Evolutionary conservation across 2,888 invertebrate species (phyloP), one percentile per base, ranked within the genome.

Genomic region (Apomyelois bistriatella): DNA sequence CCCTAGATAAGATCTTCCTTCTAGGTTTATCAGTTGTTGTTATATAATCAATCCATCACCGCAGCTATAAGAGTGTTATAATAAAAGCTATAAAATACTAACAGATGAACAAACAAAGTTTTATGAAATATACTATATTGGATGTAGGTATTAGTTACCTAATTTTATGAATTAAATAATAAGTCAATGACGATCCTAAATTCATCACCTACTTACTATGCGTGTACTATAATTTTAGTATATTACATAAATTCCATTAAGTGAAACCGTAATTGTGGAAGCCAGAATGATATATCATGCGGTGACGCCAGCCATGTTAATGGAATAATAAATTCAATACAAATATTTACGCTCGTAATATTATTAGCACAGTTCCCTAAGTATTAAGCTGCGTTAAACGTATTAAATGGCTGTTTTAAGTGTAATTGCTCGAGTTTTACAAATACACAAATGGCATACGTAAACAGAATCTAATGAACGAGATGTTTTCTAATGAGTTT

Each of bases 311-410:
- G 52, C 58, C 53, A 55, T 55, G 58, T 56, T 63, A 61, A 64
- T 63, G 59, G 64, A 62, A 64, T 66, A 63, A 65, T 66, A 62
- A 66, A 67, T 63, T 59, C 58, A 59, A 57, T 57, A 62, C 58
- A 59, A 57, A 65, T 59, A 59, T 62, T 60, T 60, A 47, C 52
- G 50, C 48, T 46, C 55, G 55, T 58, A 59, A 56, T 53, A 38
- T 54, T 53, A 48, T 52, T 37, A 48, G 41, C 42, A 47, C 16
- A 38, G 30, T 4, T 5, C 22, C 5, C 46, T 16, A 16, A 40
- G 32, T 46, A 43, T 43, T 41, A 22, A 43, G 28, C 43, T 43
- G 43, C 16, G 4, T 10, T 32, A 30, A 4, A 40, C 28, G n/a
- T 12, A 46, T 15, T 46, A 32, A 35, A 46, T 46, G n/a, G 32